These are phyloP conservation scores for Andricus curvator DNA, from an alignment of 2,888 invertebrate species.

Conservation along the genomic window DNA sequence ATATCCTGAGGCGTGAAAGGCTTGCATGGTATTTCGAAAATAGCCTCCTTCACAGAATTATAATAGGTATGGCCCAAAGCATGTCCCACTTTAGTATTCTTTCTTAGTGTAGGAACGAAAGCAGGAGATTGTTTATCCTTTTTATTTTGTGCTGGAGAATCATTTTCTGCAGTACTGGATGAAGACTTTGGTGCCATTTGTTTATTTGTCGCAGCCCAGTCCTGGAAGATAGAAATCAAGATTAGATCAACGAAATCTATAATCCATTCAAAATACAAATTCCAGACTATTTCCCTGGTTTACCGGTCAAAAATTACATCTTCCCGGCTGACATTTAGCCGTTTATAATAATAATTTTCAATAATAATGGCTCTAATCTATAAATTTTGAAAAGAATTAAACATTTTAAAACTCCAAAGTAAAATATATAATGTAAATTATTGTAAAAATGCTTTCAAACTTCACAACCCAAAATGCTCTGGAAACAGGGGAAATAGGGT, in stretches of 20 bases:
- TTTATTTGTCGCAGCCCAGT: background rate
- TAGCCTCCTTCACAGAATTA: constrained; percentile 64
- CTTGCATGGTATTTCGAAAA: constrained; percentile 62
- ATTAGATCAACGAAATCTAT: background rate
- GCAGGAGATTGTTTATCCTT: background rate
- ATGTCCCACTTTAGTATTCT: constrained; percentile 61
- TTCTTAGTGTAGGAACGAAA: constrained; percentile 64
- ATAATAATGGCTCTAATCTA: no score
- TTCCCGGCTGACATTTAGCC: no score
- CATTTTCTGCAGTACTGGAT: background rate
- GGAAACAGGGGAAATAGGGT: no score
- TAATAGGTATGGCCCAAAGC: constrained; percentile 66
- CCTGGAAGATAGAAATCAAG: background rate
- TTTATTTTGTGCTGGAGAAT: background rate
- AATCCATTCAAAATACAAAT: background rate
- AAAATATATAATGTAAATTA: no score
- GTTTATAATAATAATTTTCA: no score
- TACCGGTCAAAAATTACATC: no score
- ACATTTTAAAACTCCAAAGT: no score
- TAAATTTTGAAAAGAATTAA: no score
- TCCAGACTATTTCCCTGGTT: no score
- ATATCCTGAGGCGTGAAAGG: constrained; percentile 66
- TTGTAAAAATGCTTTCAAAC: no score
- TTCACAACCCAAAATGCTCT: no score
- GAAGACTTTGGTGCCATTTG: background rate